Base-by-base conservation (phyloP, 2,113 vertebrate species). In the Kryptolebias marmoratus region DNA sequence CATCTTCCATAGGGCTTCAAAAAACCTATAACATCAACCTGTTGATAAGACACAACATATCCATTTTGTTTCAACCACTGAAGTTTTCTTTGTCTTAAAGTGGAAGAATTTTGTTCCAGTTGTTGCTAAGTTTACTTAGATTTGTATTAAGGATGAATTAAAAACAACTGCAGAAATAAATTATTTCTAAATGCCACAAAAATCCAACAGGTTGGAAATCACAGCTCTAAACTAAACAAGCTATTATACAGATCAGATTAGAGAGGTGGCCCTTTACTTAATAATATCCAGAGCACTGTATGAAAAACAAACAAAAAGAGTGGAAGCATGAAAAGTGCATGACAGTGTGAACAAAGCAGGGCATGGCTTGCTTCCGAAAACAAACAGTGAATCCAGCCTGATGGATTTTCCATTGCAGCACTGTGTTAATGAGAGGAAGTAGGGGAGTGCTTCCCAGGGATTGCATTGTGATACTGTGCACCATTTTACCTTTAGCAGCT, bases 341-440 rank as follows among this genome's bases (percentile, higher is more conserved):
- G 78, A 86, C 79, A 84, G 77, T 73, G 81, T 73, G 83, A 90
- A 92, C 89, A 92, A 92, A 91, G 85, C 72, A 91, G 85, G 89
- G 90, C 77, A 83, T 60, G 80, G 88, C 81, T 73, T 77, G 87
- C 81, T 91, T 92, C 88, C 87, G 77, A 90, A 92, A 92, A 92
- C 90, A 93, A 91, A 92, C 90, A 89, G 84, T 31, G 50, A 89
- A 85, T 83, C 49, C 62, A 75, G 80, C 79, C 90, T 89, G 88
- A 91, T 93, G 90, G 89, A 87, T 93, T 93, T 93, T 91, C 92
- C 90, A 91, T 91, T 53, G 80, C 84, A 78, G 87, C 65, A 81
- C 73, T 64, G 84, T 71, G 81, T 92, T 93, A 91, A 93, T 93
- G 91, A 93, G 88, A 90, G 92, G 92, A 93, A 93, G 87, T 81